Conservation (phyloP, 2,113 vertebrate species). For the Procavia capensis region DNA sequence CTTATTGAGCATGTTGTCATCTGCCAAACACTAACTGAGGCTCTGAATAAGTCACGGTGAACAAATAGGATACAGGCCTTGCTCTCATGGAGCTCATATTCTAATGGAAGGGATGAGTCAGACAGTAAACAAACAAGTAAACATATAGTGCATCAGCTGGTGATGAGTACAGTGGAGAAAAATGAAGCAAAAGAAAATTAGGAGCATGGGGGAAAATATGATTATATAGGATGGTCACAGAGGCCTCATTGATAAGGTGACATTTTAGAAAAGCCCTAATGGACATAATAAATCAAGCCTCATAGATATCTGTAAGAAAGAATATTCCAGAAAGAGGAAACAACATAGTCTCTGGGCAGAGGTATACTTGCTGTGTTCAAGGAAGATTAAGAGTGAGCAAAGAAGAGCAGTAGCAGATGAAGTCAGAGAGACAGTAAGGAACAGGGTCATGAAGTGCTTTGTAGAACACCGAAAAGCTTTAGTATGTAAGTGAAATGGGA, state of each 20-base stretch:
- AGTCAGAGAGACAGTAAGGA: neutral
- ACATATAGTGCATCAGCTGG: neutral
- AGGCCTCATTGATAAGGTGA: neutral
- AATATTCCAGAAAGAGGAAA: neutral
- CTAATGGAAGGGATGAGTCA: neutral
- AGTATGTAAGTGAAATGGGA: neutral
- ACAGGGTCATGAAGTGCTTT: neutral
- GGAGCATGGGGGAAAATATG: neutral
- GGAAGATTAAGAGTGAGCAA: neutral
- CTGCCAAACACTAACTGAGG: neutral
- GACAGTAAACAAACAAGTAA: neutral
- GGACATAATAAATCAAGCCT: neutral
- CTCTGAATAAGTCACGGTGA: too few species aligned
- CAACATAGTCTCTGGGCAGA: neutral
- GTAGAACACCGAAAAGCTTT: neutral
- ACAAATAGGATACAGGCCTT: too few species aligned
- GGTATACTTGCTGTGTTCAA: neutral
- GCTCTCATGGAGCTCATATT: neutral
- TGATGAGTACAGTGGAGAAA: neutral
- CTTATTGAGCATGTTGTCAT: neutral
- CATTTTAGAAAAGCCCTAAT: neutral
- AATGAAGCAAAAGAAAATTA: neutral
- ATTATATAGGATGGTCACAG: neutral
- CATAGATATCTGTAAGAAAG: neutral
- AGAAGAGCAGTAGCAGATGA: neutral